Evolutionary conservation across 2,888 invertebrate genomes (phyloP), one percentile per base, ranked within the genome.

Genomic region (Apantesis nais): DNA sequence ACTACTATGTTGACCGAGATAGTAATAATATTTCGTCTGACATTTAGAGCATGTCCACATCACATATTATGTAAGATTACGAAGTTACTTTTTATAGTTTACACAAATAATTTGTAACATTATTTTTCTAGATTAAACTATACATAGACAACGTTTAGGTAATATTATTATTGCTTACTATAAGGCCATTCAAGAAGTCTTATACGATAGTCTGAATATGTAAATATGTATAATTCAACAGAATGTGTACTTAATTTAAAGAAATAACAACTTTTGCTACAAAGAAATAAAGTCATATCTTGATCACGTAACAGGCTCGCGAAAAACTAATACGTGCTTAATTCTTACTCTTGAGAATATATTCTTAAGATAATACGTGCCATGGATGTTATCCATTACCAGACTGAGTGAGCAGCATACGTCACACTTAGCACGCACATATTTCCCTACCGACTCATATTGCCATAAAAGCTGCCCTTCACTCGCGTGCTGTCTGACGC

Each of bases 21-120:
- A n/a, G 37, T 41, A 37, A 52, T 67, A 62, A 68, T 74, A 68
- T 65, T 66, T 72, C 67, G 71, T 72, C 69, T 74, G 78, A 66
- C 67, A 80, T 83, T 83, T 72, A 75, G 83, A 70, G 83, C 83
- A 83, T 83, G 75, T 75, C 83, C 73, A 79, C 71, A 72, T 70
- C 72, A 55, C 68, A n/a, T 37, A 41, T 78, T 81, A 80, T 75
- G 77, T 72, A 83, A 83, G 48, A 65, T 74, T 80, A 81, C 74
- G 70, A 73, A 67, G 73, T 61, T 65, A 63, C 69, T 52, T 61
- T 73, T 60, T 73, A 66, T 66, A 16, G 55, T 55, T 55, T 25
- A 37, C 16, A 25, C 11, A 29, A 25, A 25, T 11, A 25, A 58
- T 66, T 66, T 66, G 66, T 39, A 39, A 66, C 12, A 22, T 25